phyloP scores from a whole-genome alignment of 2,113 vertebrate genomes.

The Pardalotus punctatus region DNA sequence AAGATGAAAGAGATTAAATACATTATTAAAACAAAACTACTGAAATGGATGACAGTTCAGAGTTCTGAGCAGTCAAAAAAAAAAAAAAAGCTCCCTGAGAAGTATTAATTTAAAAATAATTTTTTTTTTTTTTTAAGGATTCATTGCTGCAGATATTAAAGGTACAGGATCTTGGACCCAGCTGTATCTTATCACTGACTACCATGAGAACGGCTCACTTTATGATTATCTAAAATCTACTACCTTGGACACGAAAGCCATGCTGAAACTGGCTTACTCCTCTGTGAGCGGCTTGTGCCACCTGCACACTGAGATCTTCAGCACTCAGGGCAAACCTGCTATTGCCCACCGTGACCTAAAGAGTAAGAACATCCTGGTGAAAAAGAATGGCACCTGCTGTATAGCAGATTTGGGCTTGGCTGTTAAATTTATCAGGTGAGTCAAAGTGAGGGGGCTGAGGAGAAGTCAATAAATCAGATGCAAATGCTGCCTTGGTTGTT shows the following conservation, averaged over 20 bases:
- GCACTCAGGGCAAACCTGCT: slow-evolving; percentile 95
- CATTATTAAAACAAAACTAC: background rate
- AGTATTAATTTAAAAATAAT: background rate
- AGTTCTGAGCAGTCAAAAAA: background rate
- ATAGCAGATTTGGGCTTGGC: slow-evolving; percentile 95
- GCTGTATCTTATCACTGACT: slow-evolving; percentile 95
- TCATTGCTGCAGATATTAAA: slow-evolving; percentile 97
- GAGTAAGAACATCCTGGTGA: slow-evolving; percentile 97
- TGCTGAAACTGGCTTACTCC: slow-evolving; percentile 92
- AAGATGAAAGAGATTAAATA: background rate
- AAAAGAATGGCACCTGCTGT: slow-evolving; percentile 94
- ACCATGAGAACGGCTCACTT: slow-evolving; percentile 93
- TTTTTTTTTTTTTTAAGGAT: slow-evolving; percentile 72
- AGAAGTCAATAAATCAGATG: background rate
- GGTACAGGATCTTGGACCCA: slow-evolving; percentile 98
- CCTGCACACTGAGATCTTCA: slow-evolving; percentile 96
- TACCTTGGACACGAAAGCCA: slow-evolving; percentile 88
- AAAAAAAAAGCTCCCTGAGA: background rate
- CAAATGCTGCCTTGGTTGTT: background rate
- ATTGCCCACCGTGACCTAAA: slow-evolving; percentile 96
- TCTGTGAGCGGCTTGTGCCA: slow-evolving; percentile 93
- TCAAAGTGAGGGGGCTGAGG: background rate
- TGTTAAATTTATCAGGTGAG: slow-evolving; percentile 96
- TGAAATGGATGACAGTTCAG: background rate
- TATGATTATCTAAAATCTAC: slow-evolving; percentile 97